Conservation (phyloP, 1,140 invertebrate species). For the Pteromalus puparum region DNA sequence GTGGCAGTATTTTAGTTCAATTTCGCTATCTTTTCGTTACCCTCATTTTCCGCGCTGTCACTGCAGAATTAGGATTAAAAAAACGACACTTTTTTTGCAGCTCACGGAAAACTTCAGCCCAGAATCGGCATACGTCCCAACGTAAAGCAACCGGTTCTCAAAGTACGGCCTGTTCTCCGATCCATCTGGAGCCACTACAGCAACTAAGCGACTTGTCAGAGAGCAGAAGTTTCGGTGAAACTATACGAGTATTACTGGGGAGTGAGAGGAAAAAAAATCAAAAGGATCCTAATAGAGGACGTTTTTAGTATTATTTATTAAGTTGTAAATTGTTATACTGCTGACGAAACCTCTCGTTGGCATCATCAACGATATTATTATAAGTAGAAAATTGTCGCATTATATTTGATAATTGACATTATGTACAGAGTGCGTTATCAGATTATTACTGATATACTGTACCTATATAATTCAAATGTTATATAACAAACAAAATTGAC, state of each 20-base stretch:
- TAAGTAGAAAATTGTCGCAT: not conserved
- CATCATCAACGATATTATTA: not conserved
- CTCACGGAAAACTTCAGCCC: not conserved
- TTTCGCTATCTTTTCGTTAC: not conserved
- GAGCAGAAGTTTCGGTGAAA: too few relatives aligned
- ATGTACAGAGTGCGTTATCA: not conserved
- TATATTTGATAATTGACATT: not conserved
- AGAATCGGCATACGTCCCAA: not conserved
- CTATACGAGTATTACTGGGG: not conserved
- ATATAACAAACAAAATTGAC: not conserved
- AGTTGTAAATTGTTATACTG: not conserved
- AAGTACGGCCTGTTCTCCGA: constrained; percentile 28
- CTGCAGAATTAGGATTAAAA: too few relatives aligned
- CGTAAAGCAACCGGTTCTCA: not conserved
- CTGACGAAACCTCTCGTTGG: not conserved
- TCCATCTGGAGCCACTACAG: constrained; percentile 46
- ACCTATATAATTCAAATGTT: too few relatives aligned
- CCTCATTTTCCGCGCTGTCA: too few relatives aligned
- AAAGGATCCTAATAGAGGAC: not conserved
- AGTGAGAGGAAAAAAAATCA: not conserved
- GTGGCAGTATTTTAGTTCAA: too few relatives aligned
- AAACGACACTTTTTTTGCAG: not conserved
- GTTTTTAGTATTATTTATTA: constrained; percentile 36
- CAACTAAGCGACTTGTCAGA: not conserved
- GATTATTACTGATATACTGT: not conserved